Evolutionary conservation across 2,888 invertebrate genomes (phyloP), one percentile per base, ranked within the genome.

Genomic region (Eupithecia subumbrata): DNA sequence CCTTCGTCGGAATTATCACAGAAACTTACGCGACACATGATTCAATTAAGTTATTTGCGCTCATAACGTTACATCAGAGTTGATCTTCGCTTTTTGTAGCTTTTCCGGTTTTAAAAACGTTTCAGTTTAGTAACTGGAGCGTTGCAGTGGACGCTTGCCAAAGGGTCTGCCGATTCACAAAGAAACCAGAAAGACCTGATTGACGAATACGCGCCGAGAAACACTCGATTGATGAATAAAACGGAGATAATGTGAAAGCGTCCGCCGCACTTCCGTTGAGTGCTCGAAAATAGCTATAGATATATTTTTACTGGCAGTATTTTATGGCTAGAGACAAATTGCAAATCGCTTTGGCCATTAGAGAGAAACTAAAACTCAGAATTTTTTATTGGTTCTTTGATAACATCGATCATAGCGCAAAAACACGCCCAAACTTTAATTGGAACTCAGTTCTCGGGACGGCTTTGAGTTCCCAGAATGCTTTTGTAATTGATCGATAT

Each of bases 91-190:
- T 60, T 52, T 66, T 73, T 78, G 64, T 64, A 34, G 69, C 60
- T 85, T 85, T 84, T 86, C 87, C 86, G 86, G 86, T 86, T 85
- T 82, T 77, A 80, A 82, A 84, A 86, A 84, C 86, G 82, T 87
- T 88, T 90, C 87, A 88, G 88, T 86, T 86, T 88, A 81, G 82
- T 84, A 91, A 91, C 82, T 88, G 87, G 91, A 91, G 90, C 91
- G 90, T 89, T 86, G 56, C 52, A 80, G 81, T 80, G 85, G 80
- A 81, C 79, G 83, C 71, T 79, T 80, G 80, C 79, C 83, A 83
- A 84, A 84, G 82, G 83, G 83, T 77, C 76, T 75, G 78, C 76
- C 67, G 79, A 77, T 79, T 75, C 78, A 79, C 77, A 74, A 76
- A 76, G 78, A 73, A 80, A 80, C 82, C 73, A 78, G 78, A 76